Base-by-base conservation (phyloP, 2,797 vertebrate species). In the Dromococcyx pavoninus region DNA sequence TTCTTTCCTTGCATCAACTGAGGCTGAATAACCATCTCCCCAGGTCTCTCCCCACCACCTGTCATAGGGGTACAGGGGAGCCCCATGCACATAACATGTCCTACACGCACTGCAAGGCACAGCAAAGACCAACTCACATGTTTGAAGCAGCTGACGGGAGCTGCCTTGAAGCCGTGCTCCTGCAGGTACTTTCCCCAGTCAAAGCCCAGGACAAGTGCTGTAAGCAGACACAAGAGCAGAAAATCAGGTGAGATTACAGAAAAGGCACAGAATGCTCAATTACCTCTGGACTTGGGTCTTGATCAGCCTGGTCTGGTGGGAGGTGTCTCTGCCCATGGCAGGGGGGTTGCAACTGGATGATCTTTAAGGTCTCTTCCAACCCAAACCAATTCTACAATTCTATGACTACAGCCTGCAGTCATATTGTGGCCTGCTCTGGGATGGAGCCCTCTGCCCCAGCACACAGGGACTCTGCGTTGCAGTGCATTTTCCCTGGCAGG, bases 131-230 rank as follows among this genome's bases (percentile, higher is more conserved):
- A 71, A 98, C 99, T 99, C 96, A 99, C 99, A 0, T 99, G 99
- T 98, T 98, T 98, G 96, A 99, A 99, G 97, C 99, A 99, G 97
- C 98, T 98, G 74, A 99, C 99, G 1, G 99, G 98, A 13, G 98
- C 99, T 51, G 98, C 99, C 83, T 98, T 93, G 97, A 98, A 98
- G n/a, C 97, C 98, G 18, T 98, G 98, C 58, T 98, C 98, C 92
- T 98, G 98, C 91, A 99, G 96, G 95, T 99, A 99, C 46, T 96
- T 77, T 10, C 98, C 99, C 99, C 99, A 99, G 53, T 99, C 98
- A 78, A 99, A 99, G 28, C 98, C 98, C 93, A 98, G 66, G 62
- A 97, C 91, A 12, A 97, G 91, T 5, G 96, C 98, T 98, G 75
- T 21, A 61, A 94, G 43, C 32, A 76, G 65, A 80, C 35, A 89